Evolutionary conservation across 2,888 invertebrate genomes (phyloP).

Genomic region (Palloptera scutellata): DNA sequence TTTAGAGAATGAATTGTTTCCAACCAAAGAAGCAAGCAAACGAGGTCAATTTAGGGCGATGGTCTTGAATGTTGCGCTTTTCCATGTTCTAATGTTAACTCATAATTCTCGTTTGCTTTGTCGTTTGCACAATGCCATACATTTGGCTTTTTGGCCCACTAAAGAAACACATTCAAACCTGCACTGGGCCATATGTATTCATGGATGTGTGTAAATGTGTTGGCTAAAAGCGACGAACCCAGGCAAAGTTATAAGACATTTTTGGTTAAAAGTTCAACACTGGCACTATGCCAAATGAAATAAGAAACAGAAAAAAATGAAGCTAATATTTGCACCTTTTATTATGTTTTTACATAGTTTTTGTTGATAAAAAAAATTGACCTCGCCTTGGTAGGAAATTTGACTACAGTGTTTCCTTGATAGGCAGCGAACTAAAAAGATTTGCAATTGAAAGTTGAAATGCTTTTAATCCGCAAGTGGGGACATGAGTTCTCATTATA

Average conservation of each 20-base stretch:
- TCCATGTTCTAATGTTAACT: conserved; percentile 5
- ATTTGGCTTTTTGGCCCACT: conserved; percentile 11
- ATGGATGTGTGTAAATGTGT: not conserved
- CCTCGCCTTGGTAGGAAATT: not conserved
- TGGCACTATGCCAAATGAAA: not conserved
- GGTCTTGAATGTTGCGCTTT: conserved; percentile 2
- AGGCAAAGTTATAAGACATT: not conserved
- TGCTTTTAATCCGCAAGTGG: too few species aligned
- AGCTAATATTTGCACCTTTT: too few species aligned
- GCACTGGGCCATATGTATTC: not conserved
- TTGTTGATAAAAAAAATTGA: not conserved
- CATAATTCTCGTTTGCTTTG: conserved; percentile 2
- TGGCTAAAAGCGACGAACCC: too few species aligned
- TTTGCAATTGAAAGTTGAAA: too few species aligned
- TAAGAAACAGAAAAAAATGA: not conserved
- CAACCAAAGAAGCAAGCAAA: not conserved
- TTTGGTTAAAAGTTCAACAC: not conserved
- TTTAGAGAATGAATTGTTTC: not conserved
- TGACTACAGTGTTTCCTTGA: too few species aligned
- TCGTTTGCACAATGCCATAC: not conserved
- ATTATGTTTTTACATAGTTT: too few species aligned
- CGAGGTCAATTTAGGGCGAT: conserved; percentile 13
- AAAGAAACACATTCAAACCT: not conserved
- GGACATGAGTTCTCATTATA: too few species aligned
- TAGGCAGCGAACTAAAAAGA: too few species aligned